Evolutionary conservation across 1,140 invertebrate species (phyloP).

Genomic region (Conus ventricosus): DNA sequence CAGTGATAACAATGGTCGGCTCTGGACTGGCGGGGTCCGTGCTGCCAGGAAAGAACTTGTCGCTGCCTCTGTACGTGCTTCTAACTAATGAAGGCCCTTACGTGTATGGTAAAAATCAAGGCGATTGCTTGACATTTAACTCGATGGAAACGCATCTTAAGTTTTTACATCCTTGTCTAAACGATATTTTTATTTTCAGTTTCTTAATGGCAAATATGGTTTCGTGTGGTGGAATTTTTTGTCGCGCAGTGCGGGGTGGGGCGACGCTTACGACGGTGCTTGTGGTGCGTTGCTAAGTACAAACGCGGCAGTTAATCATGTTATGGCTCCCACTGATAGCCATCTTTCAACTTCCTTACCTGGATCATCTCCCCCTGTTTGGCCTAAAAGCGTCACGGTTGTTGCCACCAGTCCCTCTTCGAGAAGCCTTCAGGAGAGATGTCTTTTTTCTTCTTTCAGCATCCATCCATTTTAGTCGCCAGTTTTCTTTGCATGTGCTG

Average conservation of each 20-base stretch:
- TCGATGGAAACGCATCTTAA: conserved; percentile 76
- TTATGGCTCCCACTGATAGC: conserved; percentile 75
- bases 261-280: conserved; percentile 66
- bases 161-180: conserved; percentile 76
- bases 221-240: conserved; percentile 75
- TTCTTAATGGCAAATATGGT: conserved; percentile 75
- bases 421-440: conserved; percentile 66
- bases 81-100: conserved; percentile 74
- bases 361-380: conserved; percentile 58
- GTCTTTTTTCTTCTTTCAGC: conserved; percentile 54
- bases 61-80: conserved; percentile 71
- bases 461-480: conserved; percentile 44
- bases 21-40: conserved; percentile 24
- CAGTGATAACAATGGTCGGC: not conserved
- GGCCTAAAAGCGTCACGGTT: conserved; percentile 64
- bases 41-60: conserved; percentile 31
- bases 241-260: conserved; percentile 67
- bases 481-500: conserved; percentile 44
- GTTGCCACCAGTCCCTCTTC: conserved; percentile 61
- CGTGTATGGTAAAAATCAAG: conserved; percentile 72
- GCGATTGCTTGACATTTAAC: conserved; percentile 74
- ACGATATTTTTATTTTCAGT: conserved; percentile 78
- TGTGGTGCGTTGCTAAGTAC: conserved; percentile 74
- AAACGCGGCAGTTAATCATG: conserved; percentile 75
- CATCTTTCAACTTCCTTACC: conserved; percentile 72